These are phyloP conservation scores for Eospalax fontanierii DNA, from an alignment of 2,797 vertebrate genomes.

Conservation along the genomic window DNA sequence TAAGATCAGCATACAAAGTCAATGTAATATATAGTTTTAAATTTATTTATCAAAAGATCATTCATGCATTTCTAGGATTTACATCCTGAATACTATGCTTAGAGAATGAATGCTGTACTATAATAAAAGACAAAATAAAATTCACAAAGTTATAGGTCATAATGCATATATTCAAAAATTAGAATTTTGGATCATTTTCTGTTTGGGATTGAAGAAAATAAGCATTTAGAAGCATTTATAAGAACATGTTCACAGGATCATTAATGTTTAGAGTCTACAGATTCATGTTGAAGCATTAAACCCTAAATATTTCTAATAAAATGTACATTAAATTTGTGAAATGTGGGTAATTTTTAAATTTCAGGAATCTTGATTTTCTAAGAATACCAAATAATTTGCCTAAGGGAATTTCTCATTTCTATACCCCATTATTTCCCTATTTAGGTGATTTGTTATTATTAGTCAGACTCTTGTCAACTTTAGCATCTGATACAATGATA, in stretches of 20 bases:
- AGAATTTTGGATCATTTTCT: neutral
- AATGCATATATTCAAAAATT: neutral
- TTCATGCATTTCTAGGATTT: neutral
- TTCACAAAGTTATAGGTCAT: neutral
- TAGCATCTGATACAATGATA: neutral
- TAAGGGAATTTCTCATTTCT: neutral
- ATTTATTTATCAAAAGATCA: neutral
- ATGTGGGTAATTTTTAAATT: slow-evolving; percentile 45
- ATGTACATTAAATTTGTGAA: neutral
- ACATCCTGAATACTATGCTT: neutral
- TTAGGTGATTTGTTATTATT: neutral
- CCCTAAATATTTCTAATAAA: neutral
- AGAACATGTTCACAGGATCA: neutral
- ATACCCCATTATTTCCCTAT: neutral
- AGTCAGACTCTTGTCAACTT: neutral
- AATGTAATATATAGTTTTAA: neutral
- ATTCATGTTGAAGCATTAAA: slow-evolving; percentile 11
- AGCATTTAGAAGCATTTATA: neutral
- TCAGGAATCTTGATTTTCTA: neutral
- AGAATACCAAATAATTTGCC: slow-evolving; percentile 19
- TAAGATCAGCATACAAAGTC: neutral
- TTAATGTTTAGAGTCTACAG: neutral
- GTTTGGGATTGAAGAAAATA: neutral
- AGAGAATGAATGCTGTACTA: neutral
- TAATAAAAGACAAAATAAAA: slow-evolving; percentile 22